Evolutionary conservation across 2,113 vertebrate species (phyloP).

Genomic region (Cottus gobio): DNA sequence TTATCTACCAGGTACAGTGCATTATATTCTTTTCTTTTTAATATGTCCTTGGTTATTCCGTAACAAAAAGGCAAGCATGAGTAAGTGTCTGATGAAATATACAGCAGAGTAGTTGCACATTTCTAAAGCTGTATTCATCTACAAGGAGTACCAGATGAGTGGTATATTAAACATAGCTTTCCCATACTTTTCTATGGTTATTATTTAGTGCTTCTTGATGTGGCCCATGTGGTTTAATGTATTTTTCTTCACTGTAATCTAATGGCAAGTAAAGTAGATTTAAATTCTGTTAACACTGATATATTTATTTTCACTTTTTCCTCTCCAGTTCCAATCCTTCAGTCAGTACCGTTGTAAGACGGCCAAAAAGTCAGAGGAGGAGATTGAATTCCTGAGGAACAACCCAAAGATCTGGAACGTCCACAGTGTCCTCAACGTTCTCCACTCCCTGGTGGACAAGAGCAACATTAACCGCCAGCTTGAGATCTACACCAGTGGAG

Average conservation of each 20-base stretch:
- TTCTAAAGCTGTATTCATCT: background rate
- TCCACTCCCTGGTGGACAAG: constrained; percentile 97
- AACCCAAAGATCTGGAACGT: constrained; percentile 99
- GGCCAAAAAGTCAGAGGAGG: constrained; percentile 96
- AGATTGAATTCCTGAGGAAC: constrained; percentile 96
- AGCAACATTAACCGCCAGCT: constrained; percentile 99
- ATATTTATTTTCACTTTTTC: background rate
- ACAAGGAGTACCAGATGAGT: background rate
- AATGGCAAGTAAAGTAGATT: background rate
- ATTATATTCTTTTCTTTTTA: background rate
- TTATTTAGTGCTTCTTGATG: background rate
- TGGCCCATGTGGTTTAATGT: background rate
- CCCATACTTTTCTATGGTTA: background rate
- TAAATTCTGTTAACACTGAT: background rate
- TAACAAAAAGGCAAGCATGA: background rate
- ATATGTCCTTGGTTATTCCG: background rate
- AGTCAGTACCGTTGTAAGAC: constrained; percentile 99
- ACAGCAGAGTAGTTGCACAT: background rate
- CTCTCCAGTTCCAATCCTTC: constrained; percentile 94
- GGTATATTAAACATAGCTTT: background rate
- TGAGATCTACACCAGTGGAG: constrained; percentile 98
- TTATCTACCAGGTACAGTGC: constrained; percentile 93
- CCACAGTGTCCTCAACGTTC: constrained; percentile 97
- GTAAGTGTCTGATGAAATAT: background rate
- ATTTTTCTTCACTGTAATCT: background rate